phyloP scores from a whole-genome alignment of 2,888 invertebrate species.

The Acrobasis consociella region DNA sequence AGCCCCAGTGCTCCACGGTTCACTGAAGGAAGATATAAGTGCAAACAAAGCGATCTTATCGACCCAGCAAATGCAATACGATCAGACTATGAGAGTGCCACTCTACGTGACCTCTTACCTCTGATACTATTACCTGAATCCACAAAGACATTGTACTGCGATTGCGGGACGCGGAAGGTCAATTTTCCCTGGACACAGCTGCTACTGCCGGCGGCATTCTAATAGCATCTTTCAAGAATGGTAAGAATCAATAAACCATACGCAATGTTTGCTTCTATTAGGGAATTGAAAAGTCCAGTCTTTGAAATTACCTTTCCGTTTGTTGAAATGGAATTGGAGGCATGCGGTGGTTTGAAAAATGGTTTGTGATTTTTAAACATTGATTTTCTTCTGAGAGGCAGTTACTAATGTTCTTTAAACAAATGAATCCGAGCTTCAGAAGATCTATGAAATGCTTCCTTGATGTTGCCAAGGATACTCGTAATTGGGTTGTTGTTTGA shows the following conservation, averaged over 20 bases:
- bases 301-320: neutral
- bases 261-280: constrained; percentile 42
- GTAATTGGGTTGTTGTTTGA: too few relatives aligned
- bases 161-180: constrained; percentile 18
- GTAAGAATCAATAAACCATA: constrained; percentile 44
- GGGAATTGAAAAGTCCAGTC: constrained; percentile 33
- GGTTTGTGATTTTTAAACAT: neutral
- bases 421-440: too few relatives aligned
- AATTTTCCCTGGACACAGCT: constrained; percentile 23
- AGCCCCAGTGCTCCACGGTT: constrained; percentile 27
- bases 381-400: neutral
- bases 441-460: too few relatives aligned
- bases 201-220: constrained; percentile 28
- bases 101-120: constrained; percentile 25
- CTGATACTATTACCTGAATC: constrained; percentile 10
- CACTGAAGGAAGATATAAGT: constrained; percentile 36
- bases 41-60: constrained; percentile 48
- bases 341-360: neutral
- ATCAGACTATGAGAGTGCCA: constrained; percentile 43
- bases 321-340: constrained; percentile 9
- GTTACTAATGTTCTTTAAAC: too few relatives aligned
- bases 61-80: constrained; percentile 41
- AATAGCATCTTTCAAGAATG: constrained; percentile 33
- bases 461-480: too few relatives aligned
- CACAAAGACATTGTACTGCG: neutral